Evolutionary conservation across 2,113 vertebrate genomes (phyloP).

Genomic region (Sturnira hondurensis): DNA sequence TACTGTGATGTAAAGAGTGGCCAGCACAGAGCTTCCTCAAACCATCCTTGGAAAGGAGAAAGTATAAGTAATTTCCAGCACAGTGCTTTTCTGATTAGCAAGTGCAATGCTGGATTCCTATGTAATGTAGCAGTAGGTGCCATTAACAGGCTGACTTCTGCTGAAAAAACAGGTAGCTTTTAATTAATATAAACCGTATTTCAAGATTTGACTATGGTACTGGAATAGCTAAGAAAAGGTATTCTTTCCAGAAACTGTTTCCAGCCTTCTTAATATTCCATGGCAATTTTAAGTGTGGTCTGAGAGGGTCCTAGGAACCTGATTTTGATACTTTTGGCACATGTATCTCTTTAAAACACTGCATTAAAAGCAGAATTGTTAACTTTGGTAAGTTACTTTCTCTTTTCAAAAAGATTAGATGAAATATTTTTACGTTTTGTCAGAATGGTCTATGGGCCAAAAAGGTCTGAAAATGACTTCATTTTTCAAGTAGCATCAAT

Average conservation of each 20-base stretch:
- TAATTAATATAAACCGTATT: neutral
- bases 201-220: neutral
- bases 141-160: neutral
- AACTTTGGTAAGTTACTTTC: neutral
- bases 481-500: neutral
- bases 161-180: slow-evolving; percentile 16
- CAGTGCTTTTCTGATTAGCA: neutral
- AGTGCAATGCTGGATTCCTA: neutral
- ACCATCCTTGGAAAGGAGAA: slow-evolving; percentile 22
- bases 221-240: neutral
- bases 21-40: neutral
- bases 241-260: slow-evolving; percentile 2
- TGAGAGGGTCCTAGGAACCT: neutral
- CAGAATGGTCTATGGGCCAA: neutral
- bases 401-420: neutral
- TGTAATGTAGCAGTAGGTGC: neutral
- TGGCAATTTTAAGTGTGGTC: neutral
- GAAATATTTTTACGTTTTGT: neutral
- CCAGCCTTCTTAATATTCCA: neutral
- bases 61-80: neutral
- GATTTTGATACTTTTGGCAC: neutral
- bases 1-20: neutral
- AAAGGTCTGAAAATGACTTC: neutral
- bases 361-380: neutral
- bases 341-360: neutral